These are phyloP conservation scores for Yasuhikotakia modesta DNA, from an alignment of 2,797 vertebrate species.

Conservation along the genomic window DNA sequence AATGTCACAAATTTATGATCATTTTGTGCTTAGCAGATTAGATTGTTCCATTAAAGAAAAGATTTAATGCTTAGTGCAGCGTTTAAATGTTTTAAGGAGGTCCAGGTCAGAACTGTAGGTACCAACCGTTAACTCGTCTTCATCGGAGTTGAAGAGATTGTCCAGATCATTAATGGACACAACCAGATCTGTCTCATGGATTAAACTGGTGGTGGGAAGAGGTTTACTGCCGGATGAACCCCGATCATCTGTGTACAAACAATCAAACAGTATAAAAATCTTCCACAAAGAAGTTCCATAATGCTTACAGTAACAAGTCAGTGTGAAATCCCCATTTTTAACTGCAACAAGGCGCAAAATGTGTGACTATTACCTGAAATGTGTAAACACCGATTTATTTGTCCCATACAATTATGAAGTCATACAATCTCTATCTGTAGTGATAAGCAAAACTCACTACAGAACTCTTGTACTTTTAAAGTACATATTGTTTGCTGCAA, in stretches of 20 bases:
- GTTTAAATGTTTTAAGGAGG: slow-evolving; percentile 69
- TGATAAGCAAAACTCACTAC: no score
- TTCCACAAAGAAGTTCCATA: not conserved
- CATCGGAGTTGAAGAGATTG: slow-evolving; percentile 99
- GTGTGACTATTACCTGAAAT: no score
- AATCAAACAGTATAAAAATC: not conserved
- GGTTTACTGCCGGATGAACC: slow-evolving; percentile 86
- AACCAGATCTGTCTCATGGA: slow-evolving; percentile 92
- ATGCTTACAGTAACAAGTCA: not conserved
- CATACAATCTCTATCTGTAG: no score
- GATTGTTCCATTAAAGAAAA: not conserved
- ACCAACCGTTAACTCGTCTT: slow-evolving; percentile 95
- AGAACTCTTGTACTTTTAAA: no score
- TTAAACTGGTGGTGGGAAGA: slow-evolving; percentile 90
- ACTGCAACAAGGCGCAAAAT: no score
- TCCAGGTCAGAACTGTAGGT: slow-evolving; percentile 44
- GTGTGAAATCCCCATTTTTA: no score
- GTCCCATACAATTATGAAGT: no score
- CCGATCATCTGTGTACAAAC: slow-evolving; percentile 80
- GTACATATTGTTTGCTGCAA: no score
- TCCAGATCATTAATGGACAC: slow-evolving; percentile 97
- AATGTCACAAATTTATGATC: not conserved
- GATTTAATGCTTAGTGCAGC: slow-evolving; percentile 51
- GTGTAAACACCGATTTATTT: no score
- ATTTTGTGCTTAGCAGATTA: not conserved